Base-by-base conservation (phyloP, 2,113 vertebrate species). In the Hippopotamus amphibius region DNA sequence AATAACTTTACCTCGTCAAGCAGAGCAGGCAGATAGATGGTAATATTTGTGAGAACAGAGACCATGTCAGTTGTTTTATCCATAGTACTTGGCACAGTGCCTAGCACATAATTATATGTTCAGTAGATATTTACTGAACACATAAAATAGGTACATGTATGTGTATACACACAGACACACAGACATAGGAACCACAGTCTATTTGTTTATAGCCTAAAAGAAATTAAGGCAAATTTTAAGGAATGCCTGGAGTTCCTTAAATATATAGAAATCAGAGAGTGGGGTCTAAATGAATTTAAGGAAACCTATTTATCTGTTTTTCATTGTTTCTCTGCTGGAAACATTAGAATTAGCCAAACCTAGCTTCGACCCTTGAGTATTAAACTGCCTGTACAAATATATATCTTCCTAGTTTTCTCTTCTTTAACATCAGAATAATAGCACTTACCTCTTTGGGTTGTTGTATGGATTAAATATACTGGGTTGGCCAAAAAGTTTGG, bases 211-310 rank as follows among this genome's bases (percentile, higher is more conserved):
- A 72, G 16, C 55, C 17, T 72, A 85, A 92, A 83, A 74, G 79
- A 89, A 96, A 88, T 43, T 30, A 88, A 94, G 77, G 37, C 71
- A 85, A 76, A 5, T 57, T 93, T 90, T 57, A 90, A 84, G 28
- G 37, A 88, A 93, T 14, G 1, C 8, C 37, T 90, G 4, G 1
- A 90, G 5, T 85, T 66, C 65, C 14, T 33, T 66, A n/a, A 88
- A 91, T 77, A 89, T 72, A 88, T 14, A 80, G 33, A 92, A 92
- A 88, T 93, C n/a, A 72, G 48, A 88, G 37, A 95, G 10, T 77
- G n/a, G 33, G 14, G 0, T 87, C 6, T 76, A 81, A 80, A 61
- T 80, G 7, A 80, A 93, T 61, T 48, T 69, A 92, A 95, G 55
- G 30, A 95, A 95, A 81, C 0, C 37, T 77, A 17, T 81, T 21